A percentile compares a stretch with the other conserved stretches of the same genome.
phyloP scores from a whole-genome alignment of 2,797 vertebrate genomes.

The Labeo calbasu region DNA sequence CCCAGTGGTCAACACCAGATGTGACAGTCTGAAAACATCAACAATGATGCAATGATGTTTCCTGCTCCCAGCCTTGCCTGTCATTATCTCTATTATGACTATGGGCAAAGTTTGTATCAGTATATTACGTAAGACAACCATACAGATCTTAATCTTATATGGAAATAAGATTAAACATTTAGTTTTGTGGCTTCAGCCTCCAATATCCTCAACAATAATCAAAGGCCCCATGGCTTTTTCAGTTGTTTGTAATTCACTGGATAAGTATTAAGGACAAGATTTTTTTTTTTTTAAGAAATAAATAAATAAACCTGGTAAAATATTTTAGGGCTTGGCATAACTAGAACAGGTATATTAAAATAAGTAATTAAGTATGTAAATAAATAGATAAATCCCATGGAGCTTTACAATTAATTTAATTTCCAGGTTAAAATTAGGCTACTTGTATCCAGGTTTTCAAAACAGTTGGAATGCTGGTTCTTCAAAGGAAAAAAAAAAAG shows the following conservation, averaged over 20 bases:
- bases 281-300: neutral
- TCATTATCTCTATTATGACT: constrained; percentile 16
- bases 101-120: neutral
- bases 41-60: constrained; percentile 40
- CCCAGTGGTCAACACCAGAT: constrained; percentile 42
- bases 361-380: too few species aligned
- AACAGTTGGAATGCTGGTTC: neutral
- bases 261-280: neutral
- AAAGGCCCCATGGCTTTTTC: neutral
- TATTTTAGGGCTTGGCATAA: neutral
- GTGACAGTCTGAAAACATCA: constrained; percentile 42
- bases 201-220: neutral
- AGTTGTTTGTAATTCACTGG: neutral
- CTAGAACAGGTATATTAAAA: neutral
- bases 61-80: constrained; percentile 6
- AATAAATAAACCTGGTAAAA: neutral
- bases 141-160: neutral
- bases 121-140: neutral
- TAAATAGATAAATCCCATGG: neutral
- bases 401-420: too few species aligned
- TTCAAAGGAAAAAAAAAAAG: too few species aligned
- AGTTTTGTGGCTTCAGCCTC: neutral
- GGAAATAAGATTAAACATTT: neutral
- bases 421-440: too few species aligned
- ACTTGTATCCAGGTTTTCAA: neutral